Percentiles rank a stretch among this genome's conserved stretches.
These are phyloP conservation scores for Elaphurus davidianus DNA, from an alignment of 2,113 vertebrate genomes.

Conservation along the genomic window DNA sequence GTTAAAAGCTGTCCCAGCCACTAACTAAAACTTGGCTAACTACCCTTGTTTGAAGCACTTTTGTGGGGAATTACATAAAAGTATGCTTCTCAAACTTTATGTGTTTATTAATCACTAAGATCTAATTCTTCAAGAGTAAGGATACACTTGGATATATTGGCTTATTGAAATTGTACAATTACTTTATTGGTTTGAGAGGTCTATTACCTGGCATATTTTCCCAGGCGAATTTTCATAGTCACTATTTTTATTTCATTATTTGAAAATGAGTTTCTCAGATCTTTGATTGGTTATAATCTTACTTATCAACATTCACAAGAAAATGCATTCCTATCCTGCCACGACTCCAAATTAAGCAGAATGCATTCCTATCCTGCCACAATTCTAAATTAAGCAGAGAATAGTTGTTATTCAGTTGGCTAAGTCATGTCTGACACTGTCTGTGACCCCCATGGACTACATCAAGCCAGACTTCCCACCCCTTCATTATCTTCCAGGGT, in stretches of 20 bases:
- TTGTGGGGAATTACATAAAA: neutral
- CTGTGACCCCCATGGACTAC: neutral
- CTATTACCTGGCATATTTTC: neutral
- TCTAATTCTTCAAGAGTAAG: neutral
- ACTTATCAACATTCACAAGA: neutral
- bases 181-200: neutral
- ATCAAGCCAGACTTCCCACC: neutral
- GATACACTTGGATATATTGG: neutral
- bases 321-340: neutral
- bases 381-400: neutral
- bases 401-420: neutral
- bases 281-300: neutral
- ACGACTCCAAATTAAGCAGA: neutral
- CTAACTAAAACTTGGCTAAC: neutral
- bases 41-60: neutral
- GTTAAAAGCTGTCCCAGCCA: neutral
- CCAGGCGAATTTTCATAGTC: neutral
- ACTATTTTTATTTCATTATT: neutral
- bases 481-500: neutral
- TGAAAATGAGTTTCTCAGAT: neutral
- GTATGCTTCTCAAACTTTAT: neutral
- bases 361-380: neutral
- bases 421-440: neutral
- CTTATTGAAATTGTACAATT: neutral
- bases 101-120: neutral